Evolutionary conservation across 1,140 invertebrate species (phyloP).

Genomic region (Drosophila nebulosa): DNA sequence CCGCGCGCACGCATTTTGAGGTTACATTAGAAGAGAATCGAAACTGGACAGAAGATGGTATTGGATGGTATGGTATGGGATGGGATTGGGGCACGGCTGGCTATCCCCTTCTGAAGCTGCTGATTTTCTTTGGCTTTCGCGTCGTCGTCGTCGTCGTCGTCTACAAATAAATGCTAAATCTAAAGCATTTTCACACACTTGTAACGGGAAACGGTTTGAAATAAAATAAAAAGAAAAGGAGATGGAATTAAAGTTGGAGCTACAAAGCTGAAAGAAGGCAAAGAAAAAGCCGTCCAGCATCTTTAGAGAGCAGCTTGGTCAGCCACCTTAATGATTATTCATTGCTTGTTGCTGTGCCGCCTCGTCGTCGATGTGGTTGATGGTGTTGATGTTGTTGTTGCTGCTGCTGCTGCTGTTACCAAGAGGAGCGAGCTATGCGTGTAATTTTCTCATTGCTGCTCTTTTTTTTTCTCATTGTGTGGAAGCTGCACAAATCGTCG

Average conservation of each 20-base stretch:
- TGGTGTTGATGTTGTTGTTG: slow-evolving; percentile 26
- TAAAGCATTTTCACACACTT: slow-evolving; percentile 78
- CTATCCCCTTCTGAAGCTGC: slow-evolving; percentile 3
- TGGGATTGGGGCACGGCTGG: slow-evolving; percentile 10
- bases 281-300: slow-evolving; percentile 28
- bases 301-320: slow-evolving; percentile 40
- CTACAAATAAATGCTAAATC: slow-evolving; percentile 76
- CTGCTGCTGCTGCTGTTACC: slow-evolving; percentile 22
- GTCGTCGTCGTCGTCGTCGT: slow-evolving; percentile 4
- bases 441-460: slow-evolving; percentile 74
- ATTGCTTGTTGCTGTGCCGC: slow-evolving; percentile 40
- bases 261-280: not conserved
- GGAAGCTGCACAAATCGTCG: slow-evolving; percentile 4
- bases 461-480: slow-evolving; percentile 5
- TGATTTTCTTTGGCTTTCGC: not conserved
- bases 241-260: not conserved
- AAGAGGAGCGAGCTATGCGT: slow-evolving; percentile 57
- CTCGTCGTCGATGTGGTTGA: slow-evolving; percentile 8
- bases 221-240: slow-evolving; percentile 15
- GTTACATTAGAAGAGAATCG: not conserved
- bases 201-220: slow-evolving; percentile 63
- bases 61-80: not conserved
- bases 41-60: not conserved
- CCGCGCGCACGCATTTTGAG: slow-evolving; percentile 15
- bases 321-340: slow-evolving; percentile 74